Percentiles rank a stretch among this genome's conserved stretches.
Evolutionary conservation across 1,140 invertebrate species (phyloP).

Genomic region (Drosophila yakuba): DNA sequence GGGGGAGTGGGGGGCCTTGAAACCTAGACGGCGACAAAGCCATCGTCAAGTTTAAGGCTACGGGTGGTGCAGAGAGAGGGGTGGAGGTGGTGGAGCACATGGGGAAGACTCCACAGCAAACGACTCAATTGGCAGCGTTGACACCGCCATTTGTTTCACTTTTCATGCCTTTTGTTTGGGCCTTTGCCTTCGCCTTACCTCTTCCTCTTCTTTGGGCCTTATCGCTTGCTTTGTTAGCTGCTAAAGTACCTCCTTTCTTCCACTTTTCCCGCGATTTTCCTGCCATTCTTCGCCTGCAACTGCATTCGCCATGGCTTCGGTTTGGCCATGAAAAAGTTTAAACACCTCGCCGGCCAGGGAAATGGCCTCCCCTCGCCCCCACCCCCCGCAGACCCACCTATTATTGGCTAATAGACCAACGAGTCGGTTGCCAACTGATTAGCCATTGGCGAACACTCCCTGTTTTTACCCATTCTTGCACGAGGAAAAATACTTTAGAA

Average conservation of each 20-base stretch:
- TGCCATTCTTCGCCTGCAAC: conserved; percentile 57
- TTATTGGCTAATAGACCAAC: conserved; percentile 62
- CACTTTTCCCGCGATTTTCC: conserved; percentile 6
- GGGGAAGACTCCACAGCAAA: conserved; percentile 22
- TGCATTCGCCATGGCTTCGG: conserved; percentile 59
- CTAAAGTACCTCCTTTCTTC: not conserved
- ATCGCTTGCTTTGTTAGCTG: conserved; percentile 44
- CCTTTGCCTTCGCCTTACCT: conserved; percentile 7
- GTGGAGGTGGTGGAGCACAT: not conserved
- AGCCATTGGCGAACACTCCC: conserved; percentile 33
- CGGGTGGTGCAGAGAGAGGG: conserved; percentile 5
- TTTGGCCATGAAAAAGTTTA: conserved; percentile 84
- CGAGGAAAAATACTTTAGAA: not conserved
- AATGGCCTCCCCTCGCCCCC: conserved; percentile 14
- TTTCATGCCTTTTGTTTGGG: conserved; percentile 64
- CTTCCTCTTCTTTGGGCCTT: conserved; percentile 36
- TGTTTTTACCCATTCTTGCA: conserved; percentile 1
- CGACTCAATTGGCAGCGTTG: conserved; percentile 67
- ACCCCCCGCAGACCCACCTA: conserved; percentile 21
- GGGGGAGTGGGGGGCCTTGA: conserved; percentile 50
- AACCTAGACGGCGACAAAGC: conserved; percentile 66
- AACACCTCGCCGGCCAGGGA: conserved; percentile 61
- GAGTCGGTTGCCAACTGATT: conserved; percentile 48
- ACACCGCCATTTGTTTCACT: conserved; percentile 68
- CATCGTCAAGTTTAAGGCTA: conserved; percentile 73